Percentiles rank a stretch among this genome's conserved stretches.
Evolutionary conservation across 64 coral and sea anemone species (phyloP).

Genomic region (Pocillopora verrucosa): DNA sequence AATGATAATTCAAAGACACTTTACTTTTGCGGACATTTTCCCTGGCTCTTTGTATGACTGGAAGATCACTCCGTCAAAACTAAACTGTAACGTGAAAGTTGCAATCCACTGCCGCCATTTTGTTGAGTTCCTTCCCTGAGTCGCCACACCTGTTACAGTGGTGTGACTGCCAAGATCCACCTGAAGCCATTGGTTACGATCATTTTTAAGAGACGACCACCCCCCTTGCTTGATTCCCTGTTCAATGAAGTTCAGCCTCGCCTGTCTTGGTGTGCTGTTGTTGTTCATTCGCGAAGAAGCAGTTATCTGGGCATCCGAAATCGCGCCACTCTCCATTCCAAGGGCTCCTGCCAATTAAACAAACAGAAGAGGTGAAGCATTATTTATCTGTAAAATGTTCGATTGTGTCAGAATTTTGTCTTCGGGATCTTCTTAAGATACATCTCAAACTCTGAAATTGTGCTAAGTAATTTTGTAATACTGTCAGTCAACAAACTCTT

Average conservation of each 20-base stretch:
- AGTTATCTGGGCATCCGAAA: not conserved
- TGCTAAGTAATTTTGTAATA: too few relatives aligned
- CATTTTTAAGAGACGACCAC: too few relatives aligned
- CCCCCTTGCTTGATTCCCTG: too few relatives aligned
- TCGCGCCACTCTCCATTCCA: not conserved
- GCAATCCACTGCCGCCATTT: conserved; percentile 40
- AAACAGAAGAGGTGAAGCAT: too few relatives aligned
- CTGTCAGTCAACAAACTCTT: too few relatives aligned
- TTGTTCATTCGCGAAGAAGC: not conserved
- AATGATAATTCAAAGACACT: too few relatives aligned
- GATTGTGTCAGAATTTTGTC: too few relatives aligned
- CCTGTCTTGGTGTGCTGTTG: not conserved
- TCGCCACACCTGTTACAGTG: conserved; percentile 52
- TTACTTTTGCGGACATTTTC: too few relatives aligned
- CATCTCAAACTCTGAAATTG: too few relatives aligned
- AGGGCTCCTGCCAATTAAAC: not conserved
- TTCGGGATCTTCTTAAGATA: too few relatives aligned
- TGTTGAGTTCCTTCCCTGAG: conserved; percentile 50
- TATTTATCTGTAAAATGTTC: too few relatives aligned
- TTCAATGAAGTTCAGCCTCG: not conserved
- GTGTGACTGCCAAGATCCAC: conserved; percentile 58
- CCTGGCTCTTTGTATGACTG: conserved; percentile 27
- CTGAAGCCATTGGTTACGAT: conserved; percentile 52
- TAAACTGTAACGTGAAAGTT: conserved; percentile 46
- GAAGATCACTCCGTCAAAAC: conserved; percentile 32